Conservation (phyloP, 1,140 invertebrate species). For the Littorina saxatilis region DNA sequence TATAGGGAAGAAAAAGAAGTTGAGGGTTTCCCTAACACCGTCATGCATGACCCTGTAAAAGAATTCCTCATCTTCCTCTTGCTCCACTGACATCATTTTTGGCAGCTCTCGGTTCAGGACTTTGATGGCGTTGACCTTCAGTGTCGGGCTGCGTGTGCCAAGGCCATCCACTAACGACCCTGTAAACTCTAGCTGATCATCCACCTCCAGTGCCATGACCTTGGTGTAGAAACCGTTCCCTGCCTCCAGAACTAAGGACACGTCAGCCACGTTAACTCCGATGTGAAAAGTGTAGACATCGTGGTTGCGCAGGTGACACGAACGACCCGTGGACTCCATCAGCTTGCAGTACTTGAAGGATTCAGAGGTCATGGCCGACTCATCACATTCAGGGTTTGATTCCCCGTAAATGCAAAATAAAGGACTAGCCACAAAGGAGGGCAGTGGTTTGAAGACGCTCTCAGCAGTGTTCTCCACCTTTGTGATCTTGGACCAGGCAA, state of each 20-base stretch:
- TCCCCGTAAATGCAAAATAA: constrained; percentile 67
- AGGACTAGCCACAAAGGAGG: constrained; percentile 59
- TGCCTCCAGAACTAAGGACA: constrained; percentile 47
- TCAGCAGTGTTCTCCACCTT: constrained; percentile 63
- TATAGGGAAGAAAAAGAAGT: constrained; percentile 68
- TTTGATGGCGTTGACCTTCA: constrained; percentile 63
- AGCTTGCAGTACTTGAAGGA: constrained; percentile 54
- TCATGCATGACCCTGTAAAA: constrained; percentile 50
- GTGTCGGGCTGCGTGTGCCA: constrained; percentile 44
- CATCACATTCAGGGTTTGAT: constrained; percentile 54
- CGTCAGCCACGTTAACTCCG: constrained; percentile 20
- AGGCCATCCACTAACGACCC: constrained; percentile 53
- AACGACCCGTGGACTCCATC: constrained; percentile 53
- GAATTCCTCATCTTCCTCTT: constrained; percentile 57
- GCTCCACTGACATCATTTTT: constrained; percentile 50
- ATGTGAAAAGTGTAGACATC: constrained; percentile 59
- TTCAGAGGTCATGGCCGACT: constrained; percentile 40
- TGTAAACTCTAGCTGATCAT: constrained; percentile 56
- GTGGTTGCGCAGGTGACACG: constrained; percentile 59
- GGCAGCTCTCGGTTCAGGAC: constrained; percentile 53
- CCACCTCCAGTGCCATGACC: constrained; percentile 46
- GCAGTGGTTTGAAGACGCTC: constrained; percentile 59
- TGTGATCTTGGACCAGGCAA: constrained; percentile 55
- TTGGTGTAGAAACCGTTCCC: constrained; percentile 56
- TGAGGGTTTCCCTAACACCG: constrained; percentile 59